A percentile compares a stretch with the other conserved stretches of the same genome.
Evolutionary conservation across 2,888 invertebrate genomes (phyloP).

Genomic region (Plebejus argus): DNA sequence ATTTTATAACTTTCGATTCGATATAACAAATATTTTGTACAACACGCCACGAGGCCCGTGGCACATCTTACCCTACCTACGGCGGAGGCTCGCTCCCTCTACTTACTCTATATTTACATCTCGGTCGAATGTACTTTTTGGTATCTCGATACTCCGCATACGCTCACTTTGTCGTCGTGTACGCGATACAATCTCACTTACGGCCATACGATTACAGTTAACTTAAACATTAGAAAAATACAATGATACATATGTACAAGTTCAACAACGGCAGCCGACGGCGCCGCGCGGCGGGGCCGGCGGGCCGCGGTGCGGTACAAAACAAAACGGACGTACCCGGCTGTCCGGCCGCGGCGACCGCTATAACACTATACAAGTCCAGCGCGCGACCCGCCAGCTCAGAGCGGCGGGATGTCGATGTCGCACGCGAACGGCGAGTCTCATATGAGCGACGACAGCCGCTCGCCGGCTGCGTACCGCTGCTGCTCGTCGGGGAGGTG

Average conservation of each 20-base stretch:
- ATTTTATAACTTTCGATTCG: constrained; percentile 73
- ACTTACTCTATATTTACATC: constrained; percentile 71
- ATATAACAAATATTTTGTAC: constrained; percentile 81
- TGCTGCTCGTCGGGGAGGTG: constrained; percentile 84
- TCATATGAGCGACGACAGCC: constrained; percentile 84
- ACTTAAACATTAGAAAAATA: constrained; percentile 78
- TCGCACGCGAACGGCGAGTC: constrained; percentile 84
- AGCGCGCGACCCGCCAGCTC: constrained; percentile 74
- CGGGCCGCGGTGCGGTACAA: constrained; percentile 58
- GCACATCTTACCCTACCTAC: constrained; percentile 63
- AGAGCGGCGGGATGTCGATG: constrained; percentile 83
- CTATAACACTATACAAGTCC: constrained; percentile 67
- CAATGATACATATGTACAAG: constrained; percentile 77
- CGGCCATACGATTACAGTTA: constrained; percentile 61
- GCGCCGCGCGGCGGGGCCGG: constrained; percentile 42
- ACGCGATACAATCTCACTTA: constrained; percentile 59
- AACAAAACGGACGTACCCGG: constrained; percentile 59
- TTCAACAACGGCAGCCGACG: constrained; percentile 68
- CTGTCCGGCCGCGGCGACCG: constrained; percentile 59
- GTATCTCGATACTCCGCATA: constrained; percentile 73
- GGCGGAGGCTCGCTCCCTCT: constrained; percentile 25
- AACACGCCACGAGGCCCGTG: constrained; percentile 75
- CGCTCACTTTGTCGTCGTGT: constrained; percentile 69
- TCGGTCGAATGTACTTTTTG: constrained; percentile 78
- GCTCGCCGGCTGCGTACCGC: constrained; percentile 82